phyloP scores from a whole-genome alignment of 2,797 vertebrate genomes.

The Rousettus madagascariensis region DNA sequence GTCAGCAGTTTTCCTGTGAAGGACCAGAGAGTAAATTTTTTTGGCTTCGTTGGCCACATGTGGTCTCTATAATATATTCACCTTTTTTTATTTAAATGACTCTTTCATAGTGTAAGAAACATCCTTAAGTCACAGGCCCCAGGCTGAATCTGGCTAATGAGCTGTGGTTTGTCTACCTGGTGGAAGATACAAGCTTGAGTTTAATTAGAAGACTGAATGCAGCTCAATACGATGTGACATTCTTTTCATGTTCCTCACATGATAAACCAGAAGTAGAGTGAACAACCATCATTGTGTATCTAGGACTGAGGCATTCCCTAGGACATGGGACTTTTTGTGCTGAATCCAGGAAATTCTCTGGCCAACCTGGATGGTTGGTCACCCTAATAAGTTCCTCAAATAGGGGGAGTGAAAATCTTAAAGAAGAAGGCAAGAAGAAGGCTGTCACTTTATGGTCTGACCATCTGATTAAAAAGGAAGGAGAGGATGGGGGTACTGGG shows the following conservation, averaged over 20 bases:
- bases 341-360: neutral
- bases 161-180: neutral
- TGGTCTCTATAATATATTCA: neutral
- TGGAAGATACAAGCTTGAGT: neutral
- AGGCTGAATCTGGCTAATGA: neutral
- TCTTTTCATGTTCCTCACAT: neutral
- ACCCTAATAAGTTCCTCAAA: neutral
- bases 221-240: neutral
- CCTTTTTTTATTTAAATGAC: neutral
- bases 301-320: neutral
- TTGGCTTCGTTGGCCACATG: neutral
- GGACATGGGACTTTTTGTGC: too few species aligned
- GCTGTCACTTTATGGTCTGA: neutral
- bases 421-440: neutral
- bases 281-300: neutral
- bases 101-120: neutral
- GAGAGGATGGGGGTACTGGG: rapidly evolving
- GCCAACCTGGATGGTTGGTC: neutral
- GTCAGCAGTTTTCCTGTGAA: neutral
- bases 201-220: neutral
- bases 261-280: neutral
- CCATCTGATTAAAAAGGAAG: neutral
- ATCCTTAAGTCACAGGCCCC: neutral
- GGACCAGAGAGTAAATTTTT: neutral
- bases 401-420: neutral